phyloP scores from a whole-genome alignment of 2,797 vertebrate genomes.

The Danionella dracula region DNA sequence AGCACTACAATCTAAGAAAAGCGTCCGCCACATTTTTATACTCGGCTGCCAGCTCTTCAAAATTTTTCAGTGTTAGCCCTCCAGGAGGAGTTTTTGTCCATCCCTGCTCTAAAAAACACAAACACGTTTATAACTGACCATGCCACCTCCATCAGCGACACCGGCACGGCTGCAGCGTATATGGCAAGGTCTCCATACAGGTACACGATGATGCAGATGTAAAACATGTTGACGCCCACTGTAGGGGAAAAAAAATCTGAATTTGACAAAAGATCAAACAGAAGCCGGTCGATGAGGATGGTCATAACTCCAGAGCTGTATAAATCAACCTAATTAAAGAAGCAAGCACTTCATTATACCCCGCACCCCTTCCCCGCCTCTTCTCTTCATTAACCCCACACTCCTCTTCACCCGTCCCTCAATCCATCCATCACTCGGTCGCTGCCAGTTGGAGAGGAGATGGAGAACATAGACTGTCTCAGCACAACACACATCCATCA shows the following conservation, averaged over 20 bases:
- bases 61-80: too few species aligned
- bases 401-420: not conserved
- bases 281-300: not conserved
- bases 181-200: conserved; percentile 97
- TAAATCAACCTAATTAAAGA: conserved; percentile 63
- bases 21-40: too few species aligned
- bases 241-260: conserved; percentile 38
- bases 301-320: conserved; percentile 30
- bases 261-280: not conserved
- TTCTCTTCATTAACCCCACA: conserved; percentile 20
- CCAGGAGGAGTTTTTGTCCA: too few species aligned
- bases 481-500: conserved; percentile 65
- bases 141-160: conserved; percentile 93
- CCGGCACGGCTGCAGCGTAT: conserved; percentile 92
- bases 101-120: too few species aligned
- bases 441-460: conserved; percentile 35
- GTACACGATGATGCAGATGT: conserved; percentile 96
- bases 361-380: conserved; percentile 28
- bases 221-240: conserved; percentile 98
- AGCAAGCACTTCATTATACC: conserved; percentile 45
- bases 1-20: too few species aligned
- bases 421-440: conserved; percentile 11
- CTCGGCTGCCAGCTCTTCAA: too few species aligned
- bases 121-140: too few species aligned
- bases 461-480: conserved; percentile 51